phyloP scores from a whole-genome alignment of 2,888 invertebrate genomes.

The Plebejus anna region DNA sequence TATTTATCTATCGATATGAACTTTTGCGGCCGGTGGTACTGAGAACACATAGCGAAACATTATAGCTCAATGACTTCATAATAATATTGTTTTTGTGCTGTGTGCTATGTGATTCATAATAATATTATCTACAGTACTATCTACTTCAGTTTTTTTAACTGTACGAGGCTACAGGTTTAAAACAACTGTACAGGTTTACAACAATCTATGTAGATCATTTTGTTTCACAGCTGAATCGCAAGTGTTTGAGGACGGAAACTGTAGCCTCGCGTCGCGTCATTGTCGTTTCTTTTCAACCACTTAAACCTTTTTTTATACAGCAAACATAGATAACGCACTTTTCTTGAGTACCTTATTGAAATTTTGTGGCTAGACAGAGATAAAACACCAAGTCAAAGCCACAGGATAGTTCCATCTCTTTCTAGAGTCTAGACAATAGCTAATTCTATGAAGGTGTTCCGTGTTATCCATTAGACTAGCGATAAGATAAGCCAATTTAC shows the following conservation, averaged over 20 bases:
- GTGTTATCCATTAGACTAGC: not conserved
- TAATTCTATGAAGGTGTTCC: not conserved
- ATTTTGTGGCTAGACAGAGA: not conserved
- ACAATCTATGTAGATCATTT: not conserved
- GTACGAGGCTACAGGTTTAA: not conserved
- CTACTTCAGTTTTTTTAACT: not conserved
- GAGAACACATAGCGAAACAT: not conserved
- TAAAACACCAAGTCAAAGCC: not conserved
- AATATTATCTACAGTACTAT: not conserved
- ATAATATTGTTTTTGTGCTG: slow-evolving; percentile 2
- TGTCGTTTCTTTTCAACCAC: not conserved
- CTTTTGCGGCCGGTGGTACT: not conserved
- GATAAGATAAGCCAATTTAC: not conserved
- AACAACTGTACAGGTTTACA: not conserved
- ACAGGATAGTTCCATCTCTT: not conserved
- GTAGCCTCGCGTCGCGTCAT: not conserved
- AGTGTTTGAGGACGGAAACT: not conserved
- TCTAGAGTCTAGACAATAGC: not conserved
- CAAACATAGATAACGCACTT: not conserved
- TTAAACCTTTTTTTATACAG: not conserved
- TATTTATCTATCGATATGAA: not conserved
- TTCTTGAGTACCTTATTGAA: not conserved
- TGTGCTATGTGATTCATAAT: not conserved
- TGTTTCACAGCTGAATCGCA: slow-evolving; percentile 12
- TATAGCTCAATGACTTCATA: slow-evolving; percentile 2